A percentile compares a stretch with the other conserved stretches of the same genome.
phyloP scores from a whole-genome alignment of 2,888 invertebrate species.

The Orthonychiurus folsomi region DNA sequence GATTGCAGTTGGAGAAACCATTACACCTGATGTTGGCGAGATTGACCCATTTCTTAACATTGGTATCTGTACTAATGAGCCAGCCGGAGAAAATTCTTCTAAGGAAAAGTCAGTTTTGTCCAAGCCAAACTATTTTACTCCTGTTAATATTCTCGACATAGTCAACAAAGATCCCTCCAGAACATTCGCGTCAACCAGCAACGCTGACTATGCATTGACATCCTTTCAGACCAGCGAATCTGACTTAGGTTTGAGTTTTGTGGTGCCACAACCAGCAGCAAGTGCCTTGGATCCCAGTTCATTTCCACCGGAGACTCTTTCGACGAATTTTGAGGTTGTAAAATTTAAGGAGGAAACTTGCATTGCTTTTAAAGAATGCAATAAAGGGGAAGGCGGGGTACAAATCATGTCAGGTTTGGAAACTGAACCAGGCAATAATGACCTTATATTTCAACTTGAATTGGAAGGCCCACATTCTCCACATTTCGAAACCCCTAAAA shows the following conservation, averaged over 20 bases:
- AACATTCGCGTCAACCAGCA: neutral
- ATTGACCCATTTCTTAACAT: neutral
- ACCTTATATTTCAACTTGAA: no score
- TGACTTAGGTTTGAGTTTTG: neutral
- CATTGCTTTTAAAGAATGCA: no score
- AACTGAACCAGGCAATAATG: neutral
- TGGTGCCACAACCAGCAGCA: no score
- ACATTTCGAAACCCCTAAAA: neutral
- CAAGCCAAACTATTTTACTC: neutral
- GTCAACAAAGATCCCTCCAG: no score
- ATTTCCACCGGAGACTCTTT: neutral
- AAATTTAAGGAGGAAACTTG: no score
- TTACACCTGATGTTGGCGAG: neutral
- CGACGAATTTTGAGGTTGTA: neutral
- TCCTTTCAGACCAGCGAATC: neutral
- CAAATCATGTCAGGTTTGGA: neutral
- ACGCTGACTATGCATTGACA: neutral
- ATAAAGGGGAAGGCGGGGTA: no score
- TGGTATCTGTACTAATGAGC: neutral
- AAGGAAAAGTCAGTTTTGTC: neutral
- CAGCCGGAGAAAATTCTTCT: neutral
- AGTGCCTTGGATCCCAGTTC: no score
- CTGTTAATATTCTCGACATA: neutral
- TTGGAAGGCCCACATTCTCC: neutral
- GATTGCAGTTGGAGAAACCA: neutral